These are phyloP conservation scores for Agonopterix subpropinquella DNA, from an alignment of 2,888 invertebrate species.

Conservation along the genomic window DNA sequence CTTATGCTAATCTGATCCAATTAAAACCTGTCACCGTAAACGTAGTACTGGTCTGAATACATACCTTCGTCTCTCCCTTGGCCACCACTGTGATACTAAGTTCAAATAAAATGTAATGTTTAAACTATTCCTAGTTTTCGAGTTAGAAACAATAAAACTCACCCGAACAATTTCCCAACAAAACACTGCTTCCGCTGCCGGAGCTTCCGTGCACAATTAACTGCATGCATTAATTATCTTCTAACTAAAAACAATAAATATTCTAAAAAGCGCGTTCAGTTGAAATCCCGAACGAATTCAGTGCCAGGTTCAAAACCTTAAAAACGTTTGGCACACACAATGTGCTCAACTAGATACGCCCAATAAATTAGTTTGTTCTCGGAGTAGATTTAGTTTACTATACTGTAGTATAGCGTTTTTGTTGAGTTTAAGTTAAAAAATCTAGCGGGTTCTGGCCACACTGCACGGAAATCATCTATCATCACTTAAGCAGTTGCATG, in stretches of 20 bases:
- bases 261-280: conserved; percentile 1
- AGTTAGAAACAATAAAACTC: no score
- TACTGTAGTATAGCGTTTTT: not conserved
- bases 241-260: conserved; percentile 5
- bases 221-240: not conserved
- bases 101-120: no score
- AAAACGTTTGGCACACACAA: conserved; percentile 25
- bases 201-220: not conserved
- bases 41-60: no score
- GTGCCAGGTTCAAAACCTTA: not conserved
- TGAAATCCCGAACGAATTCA: conserved; percentile 1
- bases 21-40: no score
- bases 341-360: conserved; percentile 26
- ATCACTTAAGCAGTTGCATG: no score
- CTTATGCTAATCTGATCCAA: no score
- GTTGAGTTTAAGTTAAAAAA: not conserved
- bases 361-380: conserved; percentile 33
- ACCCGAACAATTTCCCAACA: not conserved
- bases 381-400: conserved; percentile 27
- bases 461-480: no score
- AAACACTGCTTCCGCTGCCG: not conserved
- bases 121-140: no score
- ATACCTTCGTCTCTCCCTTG: no score
- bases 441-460: not conserved
- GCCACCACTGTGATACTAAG: no score